Evolutionary conservation across 1,140 invertebrate species (phyloP).

Genomic region (Drosophila rufa): DNA sequence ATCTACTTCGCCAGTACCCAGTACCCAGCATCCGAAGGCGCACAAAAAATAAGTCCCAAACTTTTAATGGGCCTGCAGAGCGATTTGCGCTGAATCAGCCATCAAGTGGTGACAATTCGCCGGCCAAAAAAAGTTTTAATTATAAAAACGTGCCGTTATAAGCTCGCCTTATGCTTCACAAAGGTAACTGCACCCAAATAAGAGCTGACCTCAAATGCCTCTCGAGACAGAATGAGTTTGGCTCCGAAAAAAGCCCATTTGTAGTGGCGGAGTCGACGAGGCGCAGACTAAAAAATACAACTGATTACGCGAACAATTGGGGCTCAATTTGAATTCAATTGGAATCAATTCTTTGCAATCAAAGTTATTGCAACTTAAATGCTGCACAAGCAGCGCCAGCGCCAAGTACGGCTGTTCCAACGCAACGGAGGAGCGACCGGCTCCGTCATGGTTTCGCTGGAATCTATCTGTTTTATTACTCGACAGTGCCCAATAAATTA

Average conservation of each 20-base stretch:
- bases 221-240: constrained; percentile 19
- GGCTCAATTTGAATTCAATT: constrained; percentile 61
- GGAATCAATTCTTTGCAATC: constrained; percentile 49
- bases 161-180: constrained; percentile 12
- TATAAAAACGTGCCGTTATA: constrained; percentile 49
- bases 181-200: constrained; percentile 44
- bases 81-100: constrained; percentile 34
- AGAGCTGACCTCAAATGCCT: constrained; percentile 33
- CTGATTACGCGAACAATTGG: constrained; percentile 57
- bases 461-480: constrained; percentile 14
- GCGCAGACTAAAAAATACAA: constrained; percentile 20
- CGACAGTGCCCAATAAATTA: constrained; percentile 20
- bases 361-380: constrained; percentile 41
- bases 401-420: constrained; percentile 22
- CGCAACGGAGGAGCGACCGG: constrained; percentile 17
- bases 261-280: constrained; percentile 1
- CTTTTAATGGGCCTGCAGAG: not conserved
- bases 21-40: constrained; percentile 10
- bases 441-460: constrained; percentile 17
- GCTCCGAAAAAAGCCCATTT: constrained; percentile 8
- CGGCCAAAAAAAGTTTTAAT: constrained; percentile 38
- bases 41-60: constrained; percentile 4
- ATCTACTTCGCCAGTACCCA: constrained; percentile 20
- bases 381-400: constrained; percentile 17
- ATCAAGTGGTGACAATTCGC: constrained; percentile 42